Evolutionary conservation across 2,797 vertebrate species (phyloP), one percentile per base, ranked within the genome.

Genomic region (Scarus forsteni): DNA sequence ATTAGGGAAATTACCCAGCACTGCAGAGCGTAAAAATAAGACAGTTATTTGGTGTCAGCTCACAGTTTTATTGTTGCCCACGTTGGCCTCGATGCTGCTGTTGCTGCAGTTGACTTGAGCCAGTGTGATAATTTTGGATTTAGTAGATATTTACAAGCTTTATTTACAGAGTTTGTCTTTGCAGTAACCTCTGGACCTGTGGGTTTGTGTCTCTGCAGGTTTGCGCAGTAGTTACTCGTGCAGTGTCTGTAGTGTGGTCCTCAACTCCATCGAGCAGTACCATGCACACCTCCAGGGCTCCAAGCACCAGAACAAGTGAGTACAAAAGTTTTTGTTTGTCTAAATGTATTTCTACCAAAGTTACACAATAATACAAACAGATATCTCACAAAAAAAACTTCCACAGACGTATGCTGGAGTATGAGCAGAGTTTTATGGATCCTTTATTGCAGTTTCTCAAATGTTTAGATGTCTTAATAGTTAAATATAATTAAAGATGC

Each of bases 191-290:
- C 14, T 59, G 46, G 27, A 19, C 38, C 27, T 75, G 27, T 80
- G 60, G 81, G 15, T 69, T 12, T 85, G 44, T 85, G 51, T 80
- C 51, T 75, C 56, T 83, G 12, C 91, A 96, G 95, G 94, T 36
- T 84, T 96, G 71, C 93, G 95, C 57, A 95, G 92, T 75, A 95
- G 93, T 85, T 96, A 95, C 81, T 95, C 95, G 15, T 96, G 95
- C 90, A 94, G 89, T 55, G 88, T 95, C 75, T 96, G 95, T 84
- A 95, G 93, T 42, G 93, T 96, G 86, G 92, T 95, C 54, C 93
- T 96, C 70, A 96, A 96, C 90, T 96, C 95, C 70, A 95, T 96
- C 13, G 95, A 96, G 83, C 95, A 96, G 92, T 96, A 95, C 88
- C 93, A 96, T 16, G 95, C 95, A 83, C 95, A 96, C 81, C 94